A percentile compares a stretch with the other conserved stretches of the same genome.
These are phyloP conservation scores for Hirtodrosophila histrioides DNA, from an alignment of 2,888 invertebrate species.

Conservation along the genomic window DNA sequence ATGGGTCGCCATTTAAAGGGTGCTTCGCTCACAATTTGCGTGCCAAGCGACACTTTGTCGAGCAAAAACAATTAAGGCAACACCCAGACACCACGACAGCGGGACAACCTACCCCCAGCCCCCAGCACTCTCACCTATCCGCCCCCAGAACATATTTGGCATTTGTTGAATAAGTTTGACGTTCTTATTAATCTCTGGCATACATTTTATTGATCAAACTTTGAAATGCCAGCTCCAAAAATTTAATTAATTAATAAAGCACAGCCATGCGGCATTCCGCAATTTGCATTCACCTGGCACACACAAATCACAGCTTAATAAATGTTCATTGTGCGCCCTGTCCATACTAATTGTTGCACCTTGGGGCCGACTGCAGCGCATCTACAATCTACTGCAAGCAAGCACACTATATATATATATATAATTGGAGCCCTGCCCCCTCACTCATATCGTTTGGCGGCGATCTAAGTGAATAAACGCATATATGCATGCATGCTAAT, in stretches of 20 bases:
- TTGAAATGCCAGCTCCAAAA: conserved; percentile 57
- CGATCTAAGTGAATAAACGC: conserved; percentile 7
- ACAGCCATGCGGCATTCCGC: conserved; percentile 44
- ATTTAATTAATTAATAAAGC: conserved; percentile 69
- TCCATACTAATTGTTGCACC: conserved; percentile 57
- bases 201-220: conserved; percentile 81
- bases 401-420: no score
- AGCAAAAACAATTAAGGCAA: conserved; percentile 64
- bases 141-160: not conserved
- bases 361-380: conserved; percentile 14
- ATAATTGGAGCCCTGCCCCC: not conserved
- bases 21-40: conserved; percentile 49
- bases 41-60: conserved; percentile 72
- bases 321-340: conserved; percentile 30
- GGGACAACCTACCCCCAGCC: not conserved
- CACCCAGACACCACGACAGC: conserved; percentile 36
- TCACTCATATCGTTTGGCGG: not conserved
- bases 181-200: conserved; percentile 60
- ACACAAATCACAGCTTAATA: conserved; percentile 34
- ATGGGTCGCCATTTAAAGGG: conserved; percentile 30
- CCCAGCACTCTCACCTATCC: conserved; percentile 7
- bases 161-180: conserved; percentile 24
- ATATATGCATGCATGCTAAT: conserved; percentile 17
- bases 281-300: conserved; percentile 46
- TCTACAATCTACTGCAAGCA: conserved; percentile 18